Conservation (phyloP, 2,113 vertebrate genomes). For the Furnarius figulus region DNA sequence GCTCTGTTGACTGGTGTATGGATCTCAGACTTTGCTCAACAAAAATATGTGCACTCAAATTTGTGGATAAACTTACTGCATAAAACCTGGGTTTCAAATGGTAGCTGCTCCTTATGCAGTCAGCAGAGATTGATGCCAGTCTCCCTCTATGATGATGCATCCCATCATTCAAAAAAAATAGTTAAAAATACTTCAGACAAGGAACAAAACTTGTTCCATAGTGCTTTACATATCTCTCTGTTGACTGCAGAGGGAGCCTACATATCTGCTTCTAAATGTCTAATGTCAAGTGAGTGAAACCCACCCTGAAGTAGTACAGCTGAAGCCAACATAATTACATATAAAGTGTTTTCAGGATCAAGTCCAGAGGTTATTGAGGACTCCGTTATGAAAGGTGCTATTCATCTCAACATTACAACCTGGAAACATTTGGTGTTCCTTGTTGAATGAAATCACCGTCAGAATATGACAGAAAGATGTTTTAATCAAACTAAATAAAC, state of each 20-base stretch:
- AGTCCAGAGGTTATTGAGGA: constrained; percentile 49
- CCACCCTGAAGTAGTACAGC: constrained; percentile 42
- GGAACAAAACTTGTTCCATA: background rate
- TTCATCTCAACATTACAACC: constrained; percentile 20
- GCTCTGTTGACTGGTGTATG: background rate
- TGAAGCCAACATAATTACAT: constrained; percentile 52
- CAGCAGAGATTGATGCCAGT: background rate
- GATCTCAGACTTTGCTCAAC: background rate
- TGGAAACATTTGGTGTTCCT: constrained; percentile 15
- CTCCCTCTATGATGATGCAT: background rate
- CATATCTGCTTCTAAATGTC: constrained; percentile 16
- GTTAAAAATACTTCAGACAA: background rate
- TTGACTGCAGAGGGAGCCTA: constrained; percentile 64
- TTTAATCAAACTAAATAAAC: constrained; percentile 14
- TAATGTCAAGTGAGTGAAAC: constrained; percentile 31
- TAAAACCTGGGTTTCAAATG: background rate
- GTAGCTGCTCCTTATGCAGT: background rate
- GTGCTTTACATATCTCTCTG: background rate
- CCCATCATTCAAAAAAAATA: background rate
- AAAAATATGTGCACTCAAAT: background rate
- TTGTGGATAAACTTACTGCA: background rate
- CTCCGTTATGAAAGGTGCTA: constrained; percentile 53
- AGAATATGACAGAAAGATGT: background rate
- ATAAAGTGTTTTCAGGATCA: constrained; percentile 59
- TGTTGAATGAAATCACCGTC: background rate